phyloP scores from a whole-genome alignment of 2,113 vertebrate species.

The Dipodomys spectabilis region DNA sequence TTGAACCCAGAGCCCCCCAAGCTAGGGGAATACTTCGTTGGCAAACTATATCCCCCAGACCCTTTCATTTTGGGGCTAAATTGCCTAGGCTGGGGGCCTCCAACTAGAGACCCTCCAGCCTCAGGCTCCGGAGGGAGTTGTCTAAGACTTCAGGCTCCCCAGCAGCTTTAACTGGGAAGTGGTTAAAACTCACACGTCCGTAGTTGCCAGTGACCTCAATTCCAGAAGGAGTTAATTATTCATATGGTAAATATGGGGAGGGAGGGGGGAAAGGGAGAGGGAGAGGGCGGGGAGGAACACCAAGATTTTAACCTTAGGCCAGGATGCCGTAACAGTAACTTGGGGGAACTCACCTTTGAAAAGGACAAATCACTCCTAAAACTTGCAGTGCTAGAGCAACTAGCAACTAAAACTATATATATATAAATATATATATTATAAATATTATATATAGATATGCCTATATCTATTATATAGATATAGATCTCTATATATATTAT shows the following conservation, averaged over 20 bases:
- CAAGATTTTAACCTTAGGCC: slow-evolving; percentile 15
- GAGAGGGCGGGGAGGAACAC: not conserved
- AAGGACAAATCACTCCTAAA: not conserved
- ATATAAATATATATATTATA: too few species aligned
- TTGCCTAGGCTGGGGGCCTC: not conserved
- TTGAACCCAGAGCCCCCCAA: not conserved
- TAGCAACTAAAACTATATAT: not conserved
- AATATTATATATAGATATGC: too few species aligned
- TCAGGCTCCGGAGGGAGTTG: too few species aligned
- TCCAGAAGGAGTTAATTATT: not conserved
- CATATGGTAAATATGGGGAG: slow-evolving; percentile 2
- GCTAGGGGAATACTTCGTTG: not conserved
- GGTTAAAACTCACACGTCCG: too few species aligned
- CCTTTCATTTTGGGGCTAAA: not conserved
- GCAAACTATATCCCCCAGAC: too few species aligned
- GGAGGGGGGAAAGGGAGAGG: too few species aligned
- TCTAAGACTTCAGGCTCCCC: not conserved
- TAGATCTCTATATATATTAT: too few species aligned
- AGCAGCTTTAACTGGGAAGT: too few species aligned
- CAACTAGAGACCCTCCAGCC: too few species aligned
- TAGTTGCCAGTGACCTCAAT: too few species aligned
- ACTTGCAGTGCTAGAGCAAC: not conserved
- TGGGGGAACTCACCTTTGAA: not conserved
- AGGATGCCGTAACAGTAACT: not conserved
- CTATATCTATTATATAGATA: too few species aligned